Evolutionary conservation across 2,888 invertebrate species (phyloP), one percentile per base, ranked within the genome.

Genomic region (Cantharis lateralis): DNA sequence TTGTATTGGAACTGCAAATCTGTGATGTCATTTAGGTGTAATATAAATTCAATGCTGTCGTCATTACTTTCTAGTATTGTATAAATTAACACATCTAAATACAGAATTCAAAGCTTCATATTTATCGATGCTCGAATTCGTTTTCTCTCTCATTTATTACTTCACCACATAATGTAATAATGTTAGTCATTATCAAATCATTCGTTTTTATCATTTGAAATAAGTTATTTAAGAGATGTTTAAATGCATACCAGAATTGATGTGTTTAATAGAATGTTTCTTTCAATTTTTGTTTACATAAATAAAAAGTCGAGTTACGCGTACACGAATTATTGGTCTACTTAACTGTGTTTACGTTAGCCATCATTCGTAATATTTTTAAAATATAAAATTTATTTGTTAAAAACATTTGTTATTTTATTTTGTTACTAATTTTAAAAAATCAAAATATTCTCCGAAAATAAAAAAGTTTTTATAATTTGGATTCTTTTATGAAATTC

Each of bases 41-140:
- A 82, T 84, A 84, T 85, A 84, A 32, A 84, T 83, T 85, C 85
- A 85, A 86, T 86, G 85, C 85, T 84, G 85, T 85, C 85, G 86
- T 32, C 32, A 32, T 85, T 85, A 83, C 84, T 85, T 85, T 85
- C 84, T 85, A 82, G 85, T 86, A 86, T 85, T 86, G 86, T 84
- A 82, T 83, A 79, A 79, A 78, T 80, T 78, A 79, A 82, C 82
- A 82, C 82, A 84, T 82, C 80, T 81, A 81, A 82, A 84, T 85
- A 85, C 86, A 86, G 84, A 86, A 85, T 85, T 86, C 86, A 80
- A 84, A 86, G 85, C 85, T 83, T 83, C 71, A 70, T 70, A 62
- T 71, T 77, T 71, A 70, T 69, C 20, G 64, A 64, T 15, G 26
- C 76, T 78, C 62, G 71, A 74, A 76, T 78, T 78, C 62, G 32